phyloP scores from a whole-genome alignment of 2,113 vertebrate genomes.

The Cephalopholis sonnerati region DNA sequence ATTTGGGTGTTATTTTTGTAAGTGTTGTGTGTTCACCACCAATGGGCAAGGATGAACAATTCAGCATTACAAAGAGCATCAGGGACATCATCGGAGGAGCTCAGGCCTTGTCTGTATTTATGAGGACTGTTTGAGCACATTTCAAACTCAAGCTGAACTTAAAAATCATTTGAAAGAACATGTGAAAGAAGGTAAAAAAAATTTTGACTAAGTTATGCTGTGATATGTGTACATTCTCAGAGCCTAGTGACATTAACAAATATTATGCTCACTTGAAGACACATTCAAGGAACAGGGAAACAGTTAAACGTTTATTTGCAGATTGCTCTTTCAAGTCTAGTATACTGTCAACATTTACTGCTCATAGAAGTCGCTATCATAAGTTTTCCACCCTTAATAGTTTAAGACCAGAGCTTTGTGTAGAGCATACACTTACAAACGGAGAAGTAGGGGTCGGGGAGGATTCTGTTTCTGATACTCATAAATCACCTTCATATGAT shows the following conservation, averaged over 20 bases:
- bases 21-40: neutral
- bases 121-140: neutral
- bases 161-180: neutral
- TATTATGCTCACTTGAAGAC: neutral
- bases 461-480: neutral
- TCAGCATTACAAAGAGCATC: neutral
- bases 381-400: neutral
- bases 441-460: too few species aligned
- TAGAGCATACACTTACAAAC: neutral
- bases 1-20: neutral
- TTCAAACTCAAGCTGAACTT: neutral
- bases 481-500: neutral
- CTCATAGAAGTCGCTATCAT: neutral
- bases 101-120: conserved; percentile 1
- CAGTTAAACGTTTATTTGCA: neutral
- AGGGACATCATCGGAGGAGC: neutral
- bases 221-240: conserved; percentile 10
- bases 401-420: neutral
- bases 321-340: neutral
- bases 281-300: neutral
- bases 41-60: neutral
- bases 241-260: conserved; percentile 6
- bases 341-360: neutral
- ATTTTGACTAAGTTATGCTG: neutral
- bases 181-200: neutral